phyloP scores from a whole-genome alignment of 2,797 vertebrate species.

The Mus caroli region DNA sequence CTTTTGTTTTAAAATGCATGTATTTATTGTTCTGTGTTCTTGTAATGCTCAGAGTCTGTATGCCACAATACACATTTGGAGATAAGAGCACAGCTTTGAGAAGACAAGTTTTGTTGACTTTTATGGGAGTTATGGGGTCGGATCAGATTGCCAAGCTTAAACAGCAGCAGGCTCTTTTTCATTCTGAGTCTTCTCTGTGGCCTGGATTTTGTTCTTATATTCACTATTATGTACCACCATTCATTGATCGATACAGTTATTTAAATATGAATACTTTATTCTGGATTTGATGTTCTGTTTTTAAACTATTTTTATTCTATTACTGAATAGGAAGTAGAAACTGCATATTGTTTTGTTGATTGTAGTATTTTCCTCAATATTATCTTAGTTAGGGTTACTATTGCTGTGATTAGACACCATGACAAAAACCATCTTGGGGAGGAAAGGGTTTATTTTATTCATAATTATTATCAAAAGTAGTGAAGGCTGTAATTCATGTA shows the following conservation, averaged over 20 bases:
- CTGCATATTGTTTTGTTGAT: not conserved
- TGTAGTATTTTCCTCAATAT: not conserved
- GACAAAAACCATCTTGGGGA: not conserved
- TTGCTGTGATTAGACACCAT: not conserved
- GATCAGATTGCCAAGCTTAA: not conserved
- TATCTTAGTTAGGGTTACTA: not conserved
- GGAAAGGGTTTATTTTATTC: not conserved
- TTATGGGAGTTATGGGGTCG: not conserved
- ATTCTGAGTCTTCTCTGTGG: not conserved
- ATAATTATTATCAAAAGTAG: not conserved
- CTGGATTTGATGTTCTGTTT: not conserved
- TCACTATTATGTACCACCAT: not conserved
- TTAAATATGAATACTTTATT: not conserved
- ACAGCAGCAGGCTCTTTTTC: not conserved
- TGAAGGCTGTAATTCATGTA: not conserved
- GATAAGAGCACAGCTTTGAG: not conserved
- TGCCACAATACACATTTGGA: not conserved
- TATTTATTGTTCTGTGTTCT: not conserved
- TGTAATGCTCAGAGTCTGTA: not conserved
- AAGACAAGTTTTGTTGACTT: not conserved
- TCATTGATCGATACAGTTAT: conserved; percentile 29
- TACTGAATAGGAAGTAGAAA: not conserved
- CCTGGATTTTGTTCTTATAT: not conserved
- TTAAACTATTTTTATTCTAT: not conserved
- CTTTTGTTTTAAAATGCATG: not conserved